Percentiles rank a stretch among this genome's conserved stretches.
Conservation (phyloP, 2,797 vertebrate genomes). For the Betta splendens region DNA sequence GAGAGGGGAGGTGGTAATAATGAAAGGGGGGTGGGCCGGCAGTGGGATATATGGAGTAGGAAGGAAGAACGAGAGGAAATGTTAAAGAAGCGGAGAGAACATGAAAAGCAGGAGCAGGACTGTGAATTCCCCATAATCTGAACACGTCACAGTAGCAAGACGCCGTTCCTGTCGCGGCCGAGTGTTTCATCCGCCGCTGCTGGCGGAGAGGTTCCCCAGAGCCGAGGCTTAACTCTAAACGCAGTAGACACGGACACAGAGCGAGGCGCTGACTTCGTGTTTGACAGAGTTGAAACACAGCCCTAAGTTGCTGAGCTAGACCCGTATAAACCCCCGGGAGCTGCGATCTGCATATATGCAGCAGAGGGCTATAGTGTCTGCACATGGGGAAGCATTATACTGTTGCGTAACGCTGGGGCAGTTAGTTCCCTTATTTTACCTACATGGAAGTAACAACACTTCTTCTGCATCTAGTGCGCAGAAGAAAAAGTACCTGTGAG, state of each 20-base stretch:
- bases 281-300: constrained; percentile 47
- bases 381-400: constrained; percentile 8
- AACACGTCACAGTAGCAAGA: constrained; percentile 36
- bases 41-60: constrained; percentile 11
- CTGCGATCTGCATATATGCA: constrained; percentile 9
- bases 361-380: neutral
- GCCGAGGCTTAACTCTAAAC: constrained; percentile 59
- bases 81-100: constrained; percentile 4
- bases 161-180: constrained; percentile 46
- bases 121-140: constrained; percentile 28
- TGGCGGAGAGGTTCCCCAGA: constrained; percentile 59
- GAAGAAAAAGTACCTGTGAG: neutral
- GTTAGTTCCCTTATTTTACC: neutral
- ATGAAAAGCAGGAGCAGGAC: neutral
- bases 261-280: constrained; percentile 53
- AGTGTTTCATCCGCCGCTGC: constrained; percentile 63
- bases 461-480: neutral
- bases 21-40: neutral
- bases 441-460: neutral
- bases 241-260: constrained; percentile 51
- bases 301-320: constrained; percentile 40
- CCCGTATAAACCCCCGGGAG: constrained; percentile 31
- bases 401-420: constrained; percentile 2
- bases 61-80: constrained; percentile 6
- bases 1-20: constrained; percentile 2